Evolutionary conservation across 2,113 vertebrate genomes (phyloP).

Genomic region (Meleagris gallopavo): DNA sequence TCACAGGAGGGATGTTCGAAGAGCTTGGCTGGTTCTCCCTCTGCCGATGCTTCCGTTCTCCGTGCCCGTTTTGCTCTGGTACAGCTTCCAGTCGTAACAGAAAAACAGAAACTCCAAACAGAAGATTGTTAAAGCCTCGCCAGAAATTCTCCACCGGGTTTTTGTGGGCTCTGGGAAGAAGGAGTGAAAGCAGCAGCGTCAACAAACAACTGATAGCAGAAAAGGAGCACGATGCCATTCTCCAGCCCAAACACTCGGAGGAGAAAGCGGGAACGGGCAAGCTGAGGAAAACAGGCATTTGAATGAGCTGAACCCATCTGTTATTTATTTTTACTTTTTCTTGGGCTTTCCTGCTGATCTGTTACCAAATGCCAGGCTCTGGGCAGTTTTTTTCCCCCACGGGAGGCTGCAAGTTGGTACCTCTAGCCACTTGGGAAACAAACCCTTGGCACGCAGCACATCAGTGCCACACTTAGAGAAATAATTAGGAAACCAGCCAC

Average conservation of each 20-base stretch:
- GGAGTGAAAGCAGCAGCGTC: not conserved
- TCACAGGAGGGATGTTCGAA: not conserved
- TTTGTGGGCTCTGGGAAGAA: not conserved
- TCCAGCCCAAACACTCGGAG: too few relatives aligned
- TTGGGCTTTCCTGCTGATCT: not conserved
- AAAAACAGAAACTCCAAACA: not conserved
- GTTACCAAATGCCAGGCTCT: not conserved
- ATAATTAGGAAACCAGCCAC: not conserved
- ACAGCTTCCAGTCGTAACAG: not conserved
- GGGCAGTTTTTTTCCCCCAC: not conserved
- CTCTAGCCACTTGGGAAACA: not conserved
- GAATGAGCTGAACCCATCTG: not conserved
- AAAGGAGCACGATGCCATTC: not conserved
- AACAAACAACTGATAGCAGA: not conserved
- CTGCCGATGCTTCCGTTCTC: not conserved
- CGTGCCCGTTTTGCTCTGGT: rapidly evolving
- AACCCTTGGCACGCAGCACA: not conserved
- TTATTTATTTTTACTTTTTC: not conserved
- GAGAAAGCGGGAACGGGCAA: rapidly evolving
- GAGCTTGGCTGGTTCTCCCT: rapidly evolving
- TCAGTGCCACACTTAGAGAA: not conserved
- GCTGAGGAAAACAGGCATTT: not conserved
- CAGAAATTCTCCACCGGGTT: not conserved
- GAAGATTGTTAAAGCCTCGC: not conserved
- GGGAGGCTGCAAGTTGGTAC: not conserved